A percentile compares a stretch with the other conserved stretches of the same genome.
These are phyloP conservation scores for Zhuqinia jingwanae DNA, from an alignment of 2,888 invertebrate genomes.

Conservation along the genomic window DNA sequence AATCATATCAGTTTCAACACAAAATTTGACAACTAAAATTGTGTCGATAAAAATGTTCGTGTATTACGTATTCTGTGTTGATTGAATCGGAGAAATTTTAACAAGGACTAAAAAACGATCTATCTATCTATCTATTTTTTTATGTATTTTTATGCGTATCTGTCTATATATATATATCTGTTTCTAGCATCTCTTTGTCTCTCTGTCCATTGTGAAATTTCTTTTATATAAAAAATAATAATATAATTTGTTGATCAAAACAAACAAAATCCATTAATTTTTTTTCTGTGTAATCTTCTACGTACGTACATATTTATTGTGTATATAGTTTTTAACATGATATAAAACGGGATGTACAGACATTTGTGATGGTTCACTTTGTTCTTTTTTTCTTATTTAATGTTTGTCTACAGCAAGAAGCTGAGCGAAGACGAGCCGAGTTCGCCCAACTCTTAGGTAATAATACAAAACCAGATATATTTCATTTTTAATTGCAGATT, in stretches of 20 bases:
- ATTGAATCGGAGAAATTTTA: conserved; percentile 7
- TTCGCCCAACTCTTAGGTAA: conserved; percentile 81
- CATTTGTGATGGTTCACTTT: conserved; percentile 39
- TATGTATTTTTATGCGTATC: too few species aligned
- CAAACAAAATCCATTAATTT: conserved; percentile 2
- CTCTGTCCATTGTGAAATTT: neutral
- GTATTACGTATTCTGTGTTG: conserved; percentile 11
- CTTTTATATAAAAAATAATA: conserved; percentile 1
- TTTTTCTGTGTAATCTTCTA: conserved; percentile 18
- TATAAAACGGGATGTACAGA: neutral
- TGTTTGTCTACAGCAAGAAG: conserved; percentile 80
- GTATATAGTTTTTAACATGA: neutral
- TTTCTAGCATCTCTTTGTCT: conserved; percentile 1
- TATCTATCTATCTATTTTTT: conserved; percentile 9
- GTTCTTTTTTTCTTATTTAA: neutral
- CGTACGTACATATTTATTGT: neutral
- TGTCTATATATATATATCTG: too few species aligned
- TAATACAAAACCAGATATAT: neutral
- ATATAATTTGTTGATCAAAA: conserved; percentile 7
- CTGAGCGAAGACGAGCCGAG: conserved; percentile 81
- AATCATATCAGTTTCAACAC: neutral
- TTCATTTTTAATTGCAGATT: neutral
- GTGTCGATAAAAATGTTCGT: neutral
- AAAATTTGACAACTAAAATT: neutral
- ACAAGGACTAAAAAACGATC: conserved; percentile 6